Evolutionary conservation across 2,113 vertebrate species (phyloP).

Genomic region (Notiomystis cincta): DNA sequence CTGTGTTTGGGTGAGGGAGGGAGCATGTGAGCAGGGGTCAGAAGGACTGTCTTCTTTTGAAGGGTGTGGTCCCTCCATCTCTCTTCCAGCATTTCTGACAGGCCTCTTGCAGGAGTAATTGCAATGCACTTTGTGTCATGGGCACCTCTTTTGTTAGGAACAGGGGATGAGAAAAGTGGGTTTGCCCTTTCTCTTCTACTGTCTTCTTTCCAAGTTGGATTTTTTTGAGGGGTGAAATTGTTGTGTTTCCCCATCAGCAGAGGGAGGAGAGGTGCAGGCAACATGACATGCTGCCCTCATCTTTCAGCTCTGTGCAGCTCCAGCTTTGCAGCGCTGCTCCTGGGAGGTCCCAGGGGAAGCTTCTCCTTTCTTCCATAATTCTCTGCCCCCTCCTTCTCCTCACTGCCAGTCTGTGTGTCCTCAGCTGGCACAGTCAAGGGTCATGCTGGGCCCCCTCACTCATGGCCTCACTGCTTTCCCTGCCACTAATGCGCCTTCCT

Average conservation of each 20-base stretch:
- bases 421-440: fast-evolving
- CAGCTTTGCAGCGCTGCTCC: fast-evolving
- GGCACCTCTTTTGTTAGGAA: background rate
- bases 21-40: background rate
- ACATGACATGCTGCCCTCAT: fast-evolving
- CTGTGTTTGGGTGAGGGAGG: background rate
- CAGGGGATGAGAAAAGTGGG: fast-evolving
- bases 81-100: background rate
- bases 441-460: background rate
- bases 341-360: fast-evolving
- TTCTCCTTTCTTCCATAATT: background rate
- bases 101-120: background rate
- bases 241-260: background rate
- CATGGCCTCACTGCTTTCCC: background rate
- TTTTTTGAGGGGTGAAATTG: fast-evolving
- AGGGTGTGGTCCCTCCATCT: background rate
- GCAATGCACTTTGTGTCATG: fast-evolving
- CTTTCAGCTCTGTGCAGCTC: background rate
- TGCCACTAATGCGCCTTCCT: background rate
- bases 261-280: background rate
- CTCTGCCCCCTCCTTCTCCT: background rate
- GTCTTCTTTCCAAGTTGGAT: background rate
- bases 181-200: background rate
- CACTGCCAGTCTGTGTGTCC: background rate
- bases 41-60: background rate